These are phyloP conservation scores for Oryzias melastigma DNA, from an alignment of 2,113 vertebrate genomes.

Conservation along the genomic window DNA sequence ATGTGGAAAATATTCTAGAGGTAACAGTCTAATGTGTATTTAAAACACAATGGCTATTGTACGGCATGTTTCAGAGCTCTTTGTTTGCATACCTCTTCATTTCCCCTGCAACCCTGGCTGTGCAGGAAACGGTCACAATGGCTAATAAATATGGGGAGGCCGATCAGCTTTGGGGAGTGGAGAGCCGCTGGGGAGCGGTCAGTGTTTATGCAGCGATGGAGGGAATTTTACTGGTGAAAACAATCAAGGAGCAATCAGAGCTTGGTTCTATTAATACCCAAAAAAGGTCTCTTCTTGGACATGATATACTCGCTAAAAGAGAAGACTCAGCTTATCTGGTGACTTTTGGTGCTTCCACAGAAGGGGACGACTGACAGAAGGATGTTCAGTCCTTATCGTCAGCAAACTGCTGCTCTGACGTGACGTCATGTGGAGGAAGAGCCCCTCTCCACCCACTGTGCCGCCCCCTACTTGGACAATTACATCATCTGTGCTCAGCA, in stretches of 20 bases:
- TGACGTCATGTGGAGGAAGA: conserved; percentile 65
- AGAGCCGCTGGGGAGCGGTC: conserved; percentile 16
- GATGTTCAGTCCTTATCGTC: conserved; percentile 62
- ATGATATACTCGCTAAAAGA: not conserved
- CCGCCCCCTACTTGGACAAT: conserved; percentile 29
- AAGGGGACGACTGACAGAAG: not conserved
- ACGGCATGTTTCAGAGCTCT: conserved; percentile 52
- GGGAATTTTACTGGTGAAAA: conserved; percentile 39
- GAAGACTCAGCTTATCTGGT: conserved; percentile 8
- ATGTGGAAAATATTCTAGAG: conserved; percentile 66
- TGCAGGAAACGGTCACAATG: conserved; percentile 81
- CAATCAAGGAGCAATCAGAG: conserved; percentile 18
- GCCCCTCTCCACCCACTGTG: conserved; percentile 30
- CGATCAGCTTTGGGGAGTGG: conserved; percentile 60
- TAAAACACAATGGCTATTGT: conserved; percentile 82
- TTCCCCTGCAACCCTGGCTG: conserved; percentile 68
- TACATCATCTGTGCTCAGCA: conserved; percentile 36
- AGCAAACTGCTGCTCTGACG: conserved; percentile 55
- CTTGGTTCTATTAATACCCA: conserved; percentile 16
- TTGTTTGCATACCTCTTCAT: conserved; percentile 73
- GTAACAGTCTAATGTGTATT: conserved; percentile 71
- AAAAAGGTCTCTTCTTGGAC: not conserved
- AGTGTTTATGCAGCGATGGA: conserved; percentile 57
- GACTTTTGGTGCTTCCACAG: not conserved
- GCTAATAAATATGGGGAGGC: conserved; percentile 75